Conservation (phyloP, 2,113 vertebrate species). For the Limanda limanda region DNA sequence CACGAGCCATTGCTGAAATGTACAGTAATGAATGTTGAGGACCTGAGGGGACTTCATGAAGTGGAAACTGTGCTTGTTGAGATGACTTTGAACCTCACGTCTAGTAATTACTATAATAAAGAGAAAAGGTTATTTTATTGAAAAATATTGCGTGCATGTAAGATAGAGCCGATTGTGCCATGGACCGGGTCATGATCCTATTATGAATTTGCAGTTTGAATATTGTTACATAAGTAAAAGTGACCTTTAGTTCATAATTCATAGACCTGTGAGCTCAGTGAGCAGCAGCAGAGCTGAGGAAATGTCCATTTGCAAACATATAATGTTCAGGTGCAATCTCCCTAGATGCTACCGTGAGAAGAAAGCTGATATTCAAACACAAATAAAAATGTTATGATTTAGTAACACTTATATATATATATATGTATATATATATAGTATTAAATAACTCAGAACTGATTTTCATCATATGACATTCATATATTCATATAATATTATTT, state of each 20-base stretch:
- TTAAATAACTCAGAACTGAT: neutral
- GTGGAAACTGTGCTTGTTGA: too few relatives aligned
- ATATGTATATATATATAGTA: too few relatives aligned
- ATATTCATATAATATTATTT: too few relatives aligned
- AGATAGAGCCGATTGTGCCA: neutral
- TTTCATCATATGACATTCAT: too few relatives aligned
- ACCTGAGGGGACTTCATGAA: too few relatives aligned
- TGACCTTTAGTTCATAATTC: conserved; percentile 13
- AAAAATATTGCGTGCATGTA: too few relatives aligned
- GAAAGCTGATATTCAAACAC: conserved; percentile 3
- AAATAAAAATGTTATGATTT: neutral
- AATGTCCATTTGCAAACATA: conserved; percentile 5
- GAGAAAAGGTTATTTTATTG: too few relatives aligned
- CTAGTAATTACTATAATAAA: too few relatives aligned
- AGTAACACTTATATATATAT: neutral
- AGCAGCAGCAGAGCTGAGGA: conserved; percentile 3
- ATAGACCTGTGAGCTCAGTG: conserved; percentile 1
- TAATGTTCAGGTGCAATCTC: neutral
- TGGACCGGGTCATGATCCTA: neutral
- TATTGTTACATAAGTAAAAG: neutral
- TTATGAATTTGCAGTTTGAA: conserved; percentile 25
- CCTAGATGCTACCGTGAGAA: too few relatives aligned
- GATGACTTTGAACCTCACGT: too few relatives aligned
- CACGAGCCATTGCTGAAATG: neutral
- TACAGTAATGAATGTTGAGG: too few relatives aligned